Percentiles rank a stretch among this genome's conserved stretches.
phyloP scores from a whole-genome alignment of 1,140 invertebrate species.

The Dreissena rostriformis region DNA sequence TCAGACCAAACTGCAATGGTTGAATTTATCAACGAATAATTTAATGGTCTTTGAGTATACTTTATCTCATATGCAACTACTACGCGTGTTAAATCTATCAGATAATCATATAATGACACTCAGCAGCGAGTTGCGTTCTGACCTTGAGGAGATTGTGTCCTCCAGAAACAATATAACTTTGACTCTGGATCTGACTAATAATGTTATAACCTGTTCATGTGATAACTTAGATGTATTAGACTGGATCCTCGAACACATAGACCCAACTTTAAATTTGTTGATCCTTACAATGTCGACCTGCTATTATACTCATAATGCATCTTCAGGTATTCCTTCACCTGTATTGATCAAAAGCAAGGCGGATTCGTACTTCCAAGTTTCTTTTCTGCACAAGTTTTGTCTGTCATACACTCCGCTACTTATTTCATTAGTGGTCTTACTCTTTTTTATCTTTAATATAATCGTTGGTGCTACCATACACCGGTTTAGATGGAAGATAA shows the following conservation, averaged over 20 bases:
- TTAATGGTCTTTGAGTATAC: slow-evolving; percentile 12
- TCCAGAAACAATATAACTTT: slow-evolving; percentile 6
- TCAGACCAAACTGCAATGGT: slow-evolving; percentile 5
- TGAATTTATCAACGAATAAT: not conserved
- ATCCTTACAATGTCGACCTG: not conserved
- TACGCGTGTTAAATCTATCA: not conserved
- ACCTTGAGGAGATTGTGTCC: not conserved
- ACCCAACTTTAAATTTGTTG: not conserved
- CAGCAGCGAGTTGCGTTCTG: not conserved
- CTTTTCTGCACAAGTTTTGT: not conserved
- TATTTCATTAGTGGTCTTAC: not conserved
- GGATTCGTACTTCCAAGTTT: not conserved
- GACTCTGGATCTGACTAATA: slow-evolving; percentile 8
- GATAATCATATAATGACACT: slow-evolving; percentile 8
- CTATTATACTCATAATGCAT: too few relatives aligned
- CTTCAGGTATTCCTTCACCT: not conserved
- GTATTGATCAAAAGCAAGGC: not conserved
- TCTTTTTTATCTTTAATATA: not conserved
- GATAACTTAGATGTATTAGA: not conserved
- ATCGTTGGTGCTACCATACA: slow-evolving; percentile 6
- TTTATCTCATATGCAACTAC: slow-evolving; percentile 3
- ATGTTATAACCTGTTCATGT: slow-evolving; percentile 10
- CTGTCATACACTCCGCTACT: slow-evolving; percentile 1
- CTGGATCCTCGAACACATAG: not conserved
- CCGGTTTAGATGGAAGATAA: slow-evolving; percentile 11